These are phyloP conservation scores for Anser brachyrhynchus DNA, from an alignment of 2,113 vertebrate species.

Conservation along the genomic window DNA sequence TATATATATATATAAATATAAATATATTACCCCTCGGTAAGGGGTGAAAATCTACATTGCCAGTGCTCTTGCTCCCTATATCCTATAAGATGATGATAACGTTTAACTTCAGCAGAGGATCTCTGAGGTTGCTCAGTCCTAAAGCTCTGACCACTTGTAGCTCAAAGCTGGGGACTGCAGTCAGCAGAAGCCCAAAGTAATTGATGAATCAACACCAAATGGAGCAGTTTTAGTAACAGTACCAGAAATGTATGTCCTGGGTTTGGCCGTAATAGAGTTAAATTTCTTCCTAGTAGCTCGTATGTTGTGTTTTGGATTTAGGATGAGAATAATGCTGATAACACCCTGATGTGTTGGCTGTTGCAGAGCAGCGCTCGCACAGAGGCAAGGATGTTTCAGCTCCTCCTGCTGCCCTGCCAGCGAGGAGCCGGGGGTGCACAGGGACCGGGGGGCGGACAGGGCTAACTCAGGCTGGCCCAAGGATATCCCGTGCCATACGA, in stretches of 20 bases:
- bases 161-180: neutral
- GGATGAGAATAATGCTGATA: no score
- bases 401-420: no score
- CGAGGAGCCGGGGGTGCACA: no score
- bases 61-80: neutral
- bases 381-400: no score
- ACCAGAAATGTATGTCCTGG: neutral
- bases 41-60: neutral
- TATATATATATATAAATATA: no score
- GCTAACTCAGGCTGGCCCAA: neutral
- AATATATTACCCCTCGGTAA: no score
- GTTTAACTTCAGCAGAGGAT: neutral
- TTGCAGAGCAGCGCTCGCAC: no score
- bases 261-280: no score
- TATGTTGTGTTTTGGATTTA: no score
- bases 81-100: accelerated
- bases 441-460: no score
- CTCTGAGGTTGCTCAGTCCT: neutral
- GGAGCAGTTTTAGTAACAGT: neutral
- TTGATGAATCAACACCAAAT: neutral
- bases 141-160: neutral
- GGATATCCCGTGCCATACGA: neutral
- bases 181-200: neutral
- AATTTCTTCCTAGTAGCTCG: no score
- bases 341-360: no score